Evolutionary conservation across 2,113 vertebrate genomes (phyloP).

Genomic region (Callaeas wilsoni): DNA sequence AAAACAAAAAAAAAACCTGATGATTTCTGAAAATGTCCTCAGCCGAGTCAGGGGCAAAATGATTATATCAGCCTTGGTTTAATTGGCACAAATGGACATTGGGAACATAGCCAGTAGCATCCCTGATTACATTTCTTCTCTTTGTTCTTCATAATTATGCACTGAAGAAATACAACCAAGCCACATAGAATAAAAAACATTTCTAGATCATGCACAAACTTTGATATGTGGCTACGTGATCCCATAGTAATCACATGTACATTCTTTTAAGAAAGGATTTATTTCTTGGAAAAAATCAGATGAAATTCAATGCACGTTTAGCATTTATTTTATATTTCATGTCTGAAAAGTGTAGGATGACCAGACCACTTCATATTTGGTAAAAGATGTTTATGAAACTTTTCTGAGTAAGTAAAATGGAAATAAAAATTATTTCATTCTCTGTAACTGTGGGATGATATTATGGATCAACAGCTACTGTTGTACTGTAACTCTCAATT

Average conservation of each 20-base stretch:
- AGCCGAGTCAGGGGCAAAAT: not conserved
- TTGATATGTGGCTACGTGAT: not conserved
- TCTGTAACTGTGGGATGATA: not conserved
- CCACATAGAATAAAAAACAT: not conserved
- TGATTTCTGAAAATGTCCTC: not conserved
- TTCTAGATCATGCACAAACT: not conserved
- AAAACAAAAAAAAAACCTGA: not conserved
- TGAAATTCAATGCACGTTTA: not conserved
- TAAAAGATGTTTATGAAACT: not conserved
- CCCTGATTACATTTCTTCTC: not conserved
- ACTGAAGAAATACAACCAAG: not conserved
- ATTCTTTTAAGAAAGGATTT: not conserved
- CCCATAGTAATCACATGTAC: not conserved
- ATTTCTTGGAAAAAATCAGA: not conserved
- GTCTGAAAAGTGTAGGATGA: not conserved
- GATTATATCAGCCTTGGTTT: not conserved
- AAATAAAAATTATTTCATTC: not conserved
- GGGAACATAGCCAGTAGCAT: not conserved
- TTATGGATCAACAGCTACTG: not conserved
- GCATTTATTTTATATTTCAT: not conserved
- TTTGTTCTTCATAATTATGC: not conserved
- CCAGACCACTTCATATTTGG: not conserved
- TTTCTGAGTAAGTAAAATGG: not conserved
- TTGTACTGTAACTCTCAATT: not conserved
- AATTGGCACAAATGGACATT: not conserved